Base-by-base conservation (phyloP, 1,140 invertebrate genomes). In the Proales similis region DNA sequence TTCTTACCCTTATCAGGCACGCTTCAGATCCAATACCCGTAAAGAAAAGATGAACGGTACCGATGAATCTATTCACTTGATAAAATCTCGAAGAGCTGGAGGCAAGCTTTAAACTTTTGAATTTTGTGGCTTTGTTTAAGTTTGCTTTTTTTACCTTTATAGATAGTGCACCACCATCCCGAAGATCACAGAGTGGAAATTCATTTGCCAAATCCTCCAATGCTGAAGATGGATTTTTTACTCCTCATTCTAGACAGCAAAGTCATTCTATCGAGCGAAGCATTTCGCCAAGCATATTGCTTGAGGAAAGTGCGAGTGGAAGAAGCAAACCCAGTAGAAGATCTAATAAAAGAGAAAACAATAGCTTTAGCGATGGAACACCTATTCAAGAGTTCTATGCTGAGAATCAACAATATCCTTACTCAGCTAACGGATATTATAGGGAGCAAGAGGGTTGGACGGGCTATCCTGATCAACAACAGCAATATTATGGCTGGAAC, bases 151-250 rank as follows among this genome's bases (percentile, higher is more conserved):
- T 9, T 9, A 36, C 14, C 14, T 36, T 9, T 9, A 36, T 14
- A 36, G 51, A 57, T 27, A 57, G 51, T 24, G 51, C 51, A 11
- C 51, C 51, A 42, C 17, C 36, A 57, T 17, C 32, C 48, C 22
- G 48, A 57, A 20, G 51, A 27, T 57, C 51, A 11, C 51, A 57
- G n/a, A 57, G 51, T 39, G 51, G 51, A 1, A 57, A 57, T 20
- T 57, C 51, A 3, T 26, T 57, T 26, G 51, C 51, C 4, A 17
- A 57, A 20, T 27, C 27, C 30, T 26, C 36, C 1, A 24, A 14
- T 27, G 11, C 20, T 20, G 51, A 57, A 27, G 51, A 42, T n/a
- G n/a, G n/a, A n/a, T n/a, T n/a, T n/a, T n/a, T n/a, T n/a, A n/a
- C n/a, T 0, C 19, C 33, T 14, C 33, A 43, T 36, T 26, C 30